Base-by-base conservation (phyloP, 2,113 vertebrate genomes). In the Hirundichthys speculiger region DNA sequence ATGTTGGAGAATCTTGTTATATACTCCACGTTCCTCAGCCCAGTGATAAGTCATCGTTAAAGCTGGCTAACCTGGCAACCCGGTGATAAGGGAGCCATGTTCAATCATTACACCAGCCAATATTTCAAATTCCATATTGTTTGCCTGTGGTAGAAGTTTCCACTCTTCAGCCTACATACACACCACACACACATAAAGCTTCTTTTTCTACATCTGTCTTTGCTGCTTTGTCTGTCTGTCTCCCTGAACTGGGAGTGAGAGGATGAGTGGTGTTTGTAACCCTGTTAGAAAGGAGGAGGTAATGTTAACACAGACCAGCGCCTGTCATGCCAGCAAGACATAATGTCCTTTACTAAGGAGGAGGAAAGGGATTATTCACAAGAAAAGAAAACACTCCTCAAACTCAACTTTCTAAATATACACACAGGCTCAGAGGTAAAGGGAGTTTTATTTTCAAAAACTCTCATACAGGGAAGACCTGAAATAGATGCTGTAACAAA, bases 71-170 rank as follows among this genome's bases (percentile, higher is more conserved):
- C 90, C 91, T 92, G 92, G 91, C 91, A 92, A 92, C 87, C 79
- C 74, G 80, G 89, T 93, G 92, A 93, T 93, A 92, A 93, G 91
- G 86, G 86, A 90, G 83, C 86, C 87, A 89, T 90, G 90, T 91
- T 93, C 91, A 92, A 92, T 93, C 92, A 93, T 88, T 58, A 76
- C 69, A 61, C 79, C 50, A 52, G 89, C 91, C 92, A 92, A 92
- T 92, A 93, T 92, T 91, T 93, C 91, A 93, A 91, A 92, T 92
- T 91, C 89, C 77, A 92, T 92, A 90, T 91, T 92, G 89, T 92
- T 89, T 86, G 85, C 84, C 87, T 84, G 81, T 82, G 80, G 90
- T 88, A 42, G 60, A 89, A 84, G 76, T 83, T 80, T 64, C 75
- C 73, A 66, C 63, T 83, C 69, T 79, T 48, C 73, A 64, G 68